phyloP scores from a whole-genome alignment of 2,113 vertebrate species.

The Gadus chalcogrammus region DNA sequence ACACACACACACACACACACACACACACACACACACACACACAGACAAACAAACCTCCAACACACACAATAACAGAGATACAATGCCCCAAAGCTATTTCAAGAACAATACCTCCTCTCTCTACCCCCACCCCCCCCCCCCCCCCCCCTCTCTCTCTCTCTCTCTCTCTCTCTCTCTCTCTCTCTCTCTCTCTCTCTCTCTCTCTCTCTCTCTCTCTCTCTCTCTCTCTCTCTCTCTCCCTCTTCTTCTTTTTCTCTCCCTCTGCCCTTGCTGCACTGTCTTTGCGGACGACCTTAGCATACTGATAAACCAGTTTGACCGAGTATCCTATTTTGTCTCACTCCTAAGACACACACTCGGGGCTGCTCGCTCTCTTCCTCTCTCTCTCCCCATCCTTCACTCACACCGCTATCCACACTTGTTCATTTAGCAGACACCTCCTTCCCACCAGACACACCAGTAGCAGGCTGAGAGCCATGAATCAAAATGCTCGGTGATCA shows the following conservation, averaged over 20 bases:
- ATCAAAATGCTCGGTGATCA: no score
- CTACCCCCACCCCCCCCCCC: conserved; percentile 22
- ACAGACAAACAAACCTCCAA: conserved; percentile 29
- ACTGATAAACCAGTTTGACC: conserved; percentile 66
- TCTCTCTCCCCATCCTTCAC: no score
- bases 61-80: conserved; percentile 18
- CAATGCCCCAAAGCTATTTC: conserved; percentile 58
- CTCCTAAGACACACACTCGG: conserved; percentile 1
- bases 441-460: no score
- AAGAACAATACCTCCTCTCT: conserved; percentile 59
- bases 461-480: no score
- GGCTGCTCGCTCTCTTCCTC: not conserved
- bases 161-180: conserved; percentile 27
- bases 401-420: no score
- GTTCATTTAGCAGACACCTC: no score
- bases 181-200: conserved; percentile 31
- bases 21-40: conserved; percentile 16
- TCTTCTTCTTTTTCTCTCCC: conserved; percentile 21
- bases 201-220: conserved; percentile 28
- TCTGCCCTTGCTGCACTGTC: conserved; percentile 8
- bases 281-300: conserved; percentile 45
- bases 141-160: conserved; percentile 27
- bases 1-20: no score
- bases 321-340: conserved; percentile 25
- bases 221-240: conserved; percentile 27